A percentile compares a stretch with the other conserved stretches of the same genome.
These are phyloP conservation scores for Xestoiulus laeticollis DNA, from an alignment of 2,888 invertebrate species.

Conservation along the genomic window DNA sequence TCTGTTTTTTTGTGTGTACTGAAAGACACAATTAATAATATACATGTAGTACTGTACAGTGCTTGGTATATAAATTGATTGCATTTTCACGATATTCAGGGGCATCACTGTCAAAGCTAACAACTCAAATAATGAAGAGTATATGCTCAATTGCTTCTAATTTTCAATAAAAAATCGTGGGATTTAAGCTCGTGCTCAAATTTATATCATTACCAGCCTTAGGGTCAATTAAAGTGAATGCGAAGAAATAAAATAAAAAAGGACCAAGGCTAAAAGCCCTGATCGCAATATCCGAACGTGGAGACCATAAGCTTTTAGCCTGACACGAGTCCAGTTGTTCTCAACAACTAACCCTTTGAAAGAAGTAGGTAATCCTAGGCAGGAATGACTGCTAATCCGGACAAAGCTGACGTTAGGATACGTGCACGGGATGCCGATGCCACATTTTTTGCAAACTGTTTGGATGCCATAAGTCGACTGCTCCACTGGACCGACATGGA, in stretches of 20 bases:
- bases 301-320: constrained; percentile 46
- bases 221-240: background rate
- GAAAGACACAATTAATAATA: no score
- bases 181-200: background rate
- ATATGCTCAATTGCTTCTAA: no score
- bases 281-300: background rate
- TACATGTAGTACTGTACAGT: no score
- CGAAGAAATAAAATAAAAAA: background rate
- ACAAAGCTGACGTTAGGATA: constrained; percentile 44
- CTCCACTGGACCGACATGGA: background rate
- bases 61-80: no score
- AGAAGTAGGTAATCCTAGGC: constrained; percentile 45
- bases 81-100: no score
- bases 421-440: constrained; percentile 3
- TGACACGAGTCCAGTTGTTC: constrained; percentile 41
- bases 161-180: background rate
- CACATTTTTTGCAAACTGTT: background rate
- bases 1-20: no score
- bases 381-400: constrained; percentile 47
- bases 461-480: background rate
- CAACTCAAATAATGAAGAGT: no score
- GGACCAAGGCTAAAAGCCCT: background rate
- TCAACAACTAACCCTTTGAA: constrained; percentile 46
- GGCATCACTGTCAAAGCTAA: no score
- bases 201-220: background rate